Conservation (phyloP, 2,888 invertebrate genomes). For the Theodoxus fluviatilis region DNA sequence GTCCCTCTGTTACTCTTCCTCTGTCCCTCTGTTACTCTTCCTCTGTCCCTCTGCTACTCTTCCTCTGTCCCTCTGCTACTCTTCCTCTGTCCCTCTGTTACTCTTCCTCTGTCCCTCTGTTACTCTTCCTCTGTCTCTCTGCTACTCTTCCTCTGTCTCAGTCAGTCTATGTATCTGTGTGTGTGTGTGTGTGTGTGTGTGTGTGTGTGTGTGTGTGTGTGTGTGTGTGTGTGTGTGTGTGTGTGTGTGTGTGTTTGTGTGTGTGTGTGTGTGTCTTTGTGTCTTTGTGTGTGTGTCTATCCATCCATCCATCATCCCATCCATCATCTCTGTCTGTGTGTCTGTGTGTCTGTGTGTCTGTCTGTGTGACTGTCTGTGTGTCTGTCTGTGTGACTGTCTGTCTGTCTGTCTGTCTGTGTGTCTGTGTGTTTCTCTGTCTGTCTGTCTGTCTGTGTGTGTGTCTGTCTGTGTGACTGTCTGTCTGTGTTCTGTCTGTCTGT, state of each 20-base stretch:
- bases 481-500: neutral
- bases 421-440: neutral
- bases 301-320: neutral
- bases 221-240: slow-evolving; percentile 8
- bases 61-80: too few species aligned
- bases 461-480: neutral
- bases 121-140: too few species aligned
- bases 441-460: neutral
- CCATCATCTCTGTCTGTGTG: neutral
- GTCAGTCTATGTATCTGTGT: too few species aligned
- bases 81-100: too few species aligned
- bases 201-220: neutral
- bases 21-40: too few species aligned
- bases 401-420: neutral
- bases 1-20: too few species aligned
- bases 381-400: neutral
- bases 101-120: too few species aligned
- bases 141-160: too few species aligned
- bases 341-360: neutral
- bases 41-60: too few species aligned
- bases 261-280: neutral
- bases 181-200: neutral
- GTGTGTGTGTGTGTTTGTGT: slow-evolving; percentile 10
- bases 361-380: neutral
- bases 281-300: neutral